Evolutionary conservation across 1,140 invertebrate species (phyloP).

Genomic region (Formica exsecta): DNA sequence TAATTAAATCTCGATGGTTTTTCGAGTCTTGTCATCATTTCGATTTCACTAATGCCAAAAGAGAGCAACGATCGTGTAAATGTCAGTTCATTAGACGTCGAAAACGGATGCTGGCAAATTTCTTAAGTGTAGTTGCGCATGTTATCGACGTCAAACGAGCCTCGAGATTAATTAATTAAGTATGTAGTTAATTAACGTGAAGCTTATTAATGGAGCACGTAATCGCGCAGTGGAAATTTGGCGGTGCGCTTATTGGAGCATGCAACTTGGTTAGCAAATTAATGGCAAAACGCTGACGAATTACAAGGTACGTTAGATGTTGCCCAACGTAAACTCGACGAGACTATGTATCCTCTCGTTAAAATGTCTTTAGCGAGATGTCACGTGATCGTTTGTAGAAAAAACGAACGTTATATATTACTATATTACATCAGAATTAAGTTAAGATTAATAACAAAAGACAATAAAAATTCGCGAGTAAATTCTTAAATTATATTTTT

Average conservation of each 20-base stretch:
- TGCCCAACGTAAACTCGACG: slow-evolving; percentile 19
- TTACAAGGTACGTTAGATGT: slow-evolving; percentile 41
- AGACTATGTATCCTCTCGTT: slow-evolving; percentile 6
- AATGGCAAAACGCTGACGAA: slow-evolving; percentile 58
- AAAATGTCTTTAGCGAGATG: slow-evolving; percentile 3
- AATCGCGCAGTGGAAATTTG: slow-evolving; percentile 47
- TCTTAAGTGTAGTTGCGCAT: slow-evolving; percentile 48
- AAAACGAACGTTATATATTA: too few relatives aligned
- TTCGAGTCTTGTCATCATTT: neutral
- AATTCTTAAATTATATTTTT: neutral
- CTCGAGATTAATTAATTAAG: slow-evolving; percentile 60
- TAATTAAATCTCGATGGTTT: neutral
- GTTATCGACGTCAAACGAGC: slow-evolving; percentile 54
- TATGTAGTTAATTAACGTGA: slow-evolving; percentile 56
- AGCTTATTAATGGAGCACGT: slow-evolving; percentile 57
- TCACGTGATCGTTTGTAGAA: neutral
- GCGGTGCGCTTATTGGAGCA: slow-evolving; percentile 40
- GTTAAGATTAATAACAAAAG: neutral
- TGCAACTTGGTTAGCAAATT: slow-evolving; percentile 57
- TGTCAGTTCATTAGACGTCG: neutral
- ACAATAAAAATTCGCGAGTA: neutral
- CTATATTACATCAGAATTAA: neutral
- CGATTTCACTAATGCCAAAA: neutral
- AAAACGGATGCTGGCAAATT: slow-evolving; percentile 40
- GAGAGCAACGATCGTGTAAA: slow-evolving; percentile 4